These are phyloP conservation scores for Alexandromys fortis DNA, from an alignment of 2,113 vertebrate species.

Conservation along the genomic window DNA sequence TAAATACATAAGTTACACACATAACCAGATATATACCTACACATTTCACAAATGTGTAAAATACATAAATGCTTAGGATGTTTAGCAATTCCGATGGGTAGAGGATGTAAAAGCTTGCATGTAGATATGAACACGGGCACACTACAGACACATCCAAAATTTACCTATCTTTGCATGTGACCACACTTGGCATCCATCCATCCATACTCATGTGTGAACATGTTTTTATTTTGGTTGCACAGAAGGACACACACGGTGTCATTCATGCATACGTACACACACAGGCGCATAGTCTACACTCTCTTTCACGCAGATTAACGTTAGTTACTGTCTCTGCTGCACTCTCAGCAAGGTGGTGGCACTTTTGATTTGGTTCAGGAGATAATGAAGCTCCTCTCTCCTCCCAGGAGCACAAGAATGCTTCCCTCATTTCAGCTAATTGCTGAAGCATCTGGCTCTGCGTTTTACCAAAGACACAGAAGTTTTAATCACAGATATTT, in stretches of 20 bases:
- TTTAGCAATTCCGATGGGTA: neutral
- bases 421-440: conserved; percentile 35
- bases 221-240: neutral
- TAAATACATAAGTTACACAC: neutral
- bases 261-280: neutral
- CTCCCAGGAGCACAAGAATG: conserved; percentile 44
- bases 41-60: neutral
- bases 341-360: neutral
- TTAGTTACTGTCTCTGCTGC: neutral
- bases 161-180: neutral
- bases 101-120: neutral
- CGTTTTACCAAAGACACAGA: neutral
- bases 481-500: neutral
- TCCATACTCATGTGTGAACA: neutral
- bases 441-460: conserved; percentile 8
- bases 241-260: neutral
- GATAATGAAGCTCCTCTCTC: conserved; percentile 22
- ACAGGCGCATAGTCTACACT: neutral
- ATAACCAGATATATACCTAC: neutral
- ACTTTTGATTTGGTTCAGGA: conserved; percentile 33
- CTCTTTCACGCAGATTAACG: neutral
- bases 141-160: neutral
- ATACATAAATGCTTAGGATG: neutral
- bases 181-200: neutral
- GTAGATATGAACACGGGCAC: neutral